Base-by-base conservation (phyloP, 2,113 vertebrate species). In the Scophthalmus maximus region DNA sequence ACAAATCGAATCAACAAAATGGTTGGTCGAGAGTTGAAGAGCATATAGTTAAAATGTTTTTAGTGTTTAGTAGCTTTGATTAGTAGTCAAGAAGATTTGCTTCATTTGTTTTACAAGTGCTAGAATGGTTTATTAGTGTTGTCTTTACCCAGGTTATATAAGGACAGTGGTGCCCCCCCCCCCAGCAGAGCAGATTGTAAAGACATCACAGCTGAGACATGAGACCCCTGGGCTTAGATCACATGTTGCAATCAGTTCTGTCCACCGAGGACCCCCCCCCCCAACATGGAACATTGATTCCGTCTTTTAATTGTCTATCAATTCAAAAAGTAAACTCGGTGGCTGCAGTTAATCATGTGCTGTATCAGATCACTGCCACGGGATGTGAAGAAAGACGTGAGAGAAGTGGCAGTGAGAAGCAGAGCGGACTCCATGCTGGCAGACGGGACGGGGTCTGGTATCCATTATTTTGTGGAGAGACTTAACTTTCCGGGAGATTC, bases 401-500 rank as follows among this genome's bases (percentile, higher is more conserved):
- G 47, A 42, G 25, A 53, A 8, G 47, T 2, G 40, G 42, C 44
- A 73, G 69, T 30, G 30, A 67, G 63, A 23, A 26, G 53, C 47
- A 57, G 36, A 47, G 52, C 51, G 29, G 71, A 30, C 53, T 68
- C 22, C 8, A 34, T 0, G n/a, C 52, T 73, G 53, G 49, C 58
- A 75, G 68, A 80, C 70, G 68, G 59, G 81, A 20, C 36, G 0
- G 10, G 23, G 79, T 86, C 87, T 91, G 91, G 76, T 71, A 66
- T 88, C 76, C 72, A 91, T 92, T 91, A 89, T 78, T 81, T 58
- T 86, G 73, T 46, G 82, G 86, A 86, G 55, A 74, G 68, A 82
- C 73, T 8, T 23, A 62, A 78, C 57, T 85, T 88, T 87, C 62
- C 34, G 86, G 85, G 88, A 90, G 85, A 91, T 89, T 90, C 82